A percentile compares a stretch with the other conserved stretches of the same genome.
phyloP scores from a whole-genome alignment of 2,797 vertebrate genomes.

The Pseudotriccus pelzelni region DNA sequence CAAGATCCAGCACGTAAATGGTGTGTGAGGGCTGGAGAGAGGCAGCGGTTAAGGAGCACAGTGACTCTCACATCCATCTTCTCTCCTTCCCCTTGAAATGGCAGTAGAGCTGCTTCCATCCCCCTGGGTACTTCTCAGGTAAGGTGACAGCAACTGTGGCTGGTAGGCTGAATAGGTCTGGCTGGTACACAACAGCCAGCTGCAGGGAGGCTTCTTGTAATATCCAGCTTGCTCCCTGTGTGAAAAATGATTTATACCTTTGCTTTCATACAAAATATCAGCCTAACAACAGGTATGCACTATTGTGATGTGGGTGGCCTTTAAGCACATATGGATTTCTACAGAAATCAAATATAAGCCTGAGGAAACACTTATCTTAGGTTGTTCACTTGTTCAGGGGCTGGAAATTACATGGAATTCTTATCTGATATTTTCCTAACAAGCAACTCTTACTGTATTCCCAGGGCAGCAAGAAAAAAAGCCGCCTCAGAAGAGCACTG shows the following conservation, averaged over 20 bases:
- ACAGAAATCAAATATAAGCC: constrained; percentile 68
- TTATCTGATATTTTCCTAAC: constrained; percentile 75
- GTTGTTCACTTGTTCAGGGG: constrained; percentile 72
- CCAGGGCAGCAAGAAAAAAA: constrained; percentile 53
- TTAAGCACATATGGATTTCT: constrained; percentile 68
- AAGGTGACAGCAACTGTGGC: neutral
- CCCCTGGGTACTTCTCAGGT: neutral
- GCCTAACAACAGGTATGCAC: constrained; percentile 49
- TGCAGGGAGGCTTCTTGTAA: neutral
- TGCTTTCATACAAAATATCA: constrained; percentile 37
- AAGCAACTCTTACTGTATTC: constrained; percentile 65
- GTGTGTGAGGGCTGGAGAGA: neutral
- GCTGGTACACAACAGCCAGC: neutral
- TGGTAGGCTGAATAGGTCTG: neutral
- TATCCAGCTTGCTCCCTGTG: neutral
- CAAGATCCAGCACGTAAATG: neutral
- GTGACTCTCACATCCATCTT: neutral
- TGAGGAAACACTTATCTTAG: constrained; percentile 69
- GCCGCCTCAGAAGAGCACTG: constrained; percentile 34
- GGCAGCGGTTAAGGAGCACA: neutral
- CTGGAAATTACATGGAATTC: constrained; percentile 72
- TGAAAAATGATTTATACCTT: constrained; percentile 38
- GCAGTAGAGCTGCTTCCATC: neutral
- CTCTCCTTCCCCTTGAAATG: neutral
- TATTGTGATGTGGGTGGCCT: constrained; percentile 69